phyloP scores from a whole-genome alignment of 2,113 vertebrate species.

The Cephalopholis sonnerati region DNA sequence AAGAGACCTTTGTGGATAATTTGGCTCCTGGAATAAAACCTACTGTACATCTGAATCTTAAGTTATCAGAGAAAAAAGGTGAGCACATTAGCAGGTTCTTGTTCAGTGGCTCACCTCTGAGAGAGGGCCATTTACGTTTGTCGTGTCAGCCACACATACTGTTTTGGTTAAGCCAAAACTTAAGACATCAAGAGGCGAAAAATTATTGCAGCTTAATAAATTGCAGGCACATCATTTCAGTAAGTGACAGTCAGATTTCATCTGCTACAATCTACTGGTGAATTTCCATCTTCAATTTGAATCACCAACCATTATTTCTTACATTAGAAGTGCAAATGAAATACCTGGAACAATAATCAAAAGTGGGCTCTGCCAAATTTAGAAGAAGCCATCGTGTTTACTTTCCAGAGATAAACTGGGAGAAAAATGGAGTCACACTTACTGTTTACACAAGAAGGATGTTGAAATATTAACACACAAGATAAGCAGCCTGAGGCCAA shows the following conservation, averaged over 20 bases:
- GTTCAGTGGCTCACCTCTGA: too few species aligned
- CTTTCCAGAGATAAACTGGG: conserved; percentile 28
- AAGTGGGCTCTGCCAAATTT: conserved; percentile 30
- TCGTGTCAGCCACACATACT: too few species aligned
- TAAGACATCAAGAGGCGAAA: not conserved
- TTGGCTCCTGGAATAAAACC: too few species aligned
- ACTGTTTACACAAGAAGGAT: conserved; percentile 13
- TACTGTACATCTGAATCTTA: too few species aligned
- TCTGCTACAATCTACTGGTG: not conserved
- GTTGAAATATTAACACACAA: conserved; percentile 31
- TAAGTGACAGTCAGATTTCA: conserved; percentile 4
- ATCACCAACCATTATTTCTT: conserved; percentile 22
- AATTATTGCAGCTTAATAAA: not conserved
- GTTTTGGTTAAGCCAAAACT: not conserved
- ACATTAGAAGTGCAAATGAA: conserved; percentile 18
- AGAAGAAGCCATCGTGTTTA: conserved; percentile 31
- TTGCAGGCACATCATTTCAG: not conserved
- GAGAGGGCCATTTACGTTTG: too few species aligned
- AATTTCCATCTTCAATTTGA: conserved; percentile 19
- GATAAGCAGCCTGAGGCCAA: conserved; percentile 26
- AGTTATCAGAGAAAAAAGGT: too few species aligned
- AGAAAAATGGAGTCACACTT: conserved; percentile 22
- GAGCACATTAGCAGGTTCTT: too few species aligned
- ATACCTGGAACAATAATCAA: conserved; percentile 14
- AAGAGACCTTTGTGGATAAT: too few species aligned